Evolutionary conservation across 2,797 vertebrate genomes (phyloP), one percentile per base, ranked within the genome.

Genomic region (Cyprinodon diabolis): DNA sequence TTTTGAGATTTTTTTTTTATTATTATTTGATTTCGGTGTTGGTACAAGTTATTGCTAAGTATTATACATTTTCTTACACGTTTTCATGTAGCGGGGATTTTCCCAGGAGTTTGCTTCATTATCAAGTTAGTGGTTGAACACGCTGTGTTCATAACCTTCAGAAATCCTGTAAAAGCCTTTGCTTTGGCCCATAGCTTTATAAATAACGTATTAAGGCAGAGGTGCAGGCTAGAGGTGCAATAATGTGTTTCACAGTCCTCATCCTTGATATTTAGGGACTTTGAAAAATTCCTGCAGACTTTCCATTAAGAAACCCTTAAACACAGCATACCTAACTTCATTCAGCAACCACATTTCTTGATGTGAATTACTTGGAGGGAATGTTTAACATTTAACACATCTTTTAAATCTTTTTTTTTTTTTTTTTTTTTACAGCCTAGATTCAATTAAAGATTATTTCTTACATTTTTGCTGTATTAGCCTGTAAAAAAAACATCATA

Each of bases 201-300:
- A 72, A 77, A 82, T 76, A 78, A 68, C 63, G 54, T 60, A 78
- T 77, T 17, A 68, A 49, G 30, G 55, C 48, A 13, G 35, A 74
- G 51, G 37, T 71, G 75, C 0, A 1, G 30, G 71, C 15, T 37
- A 57, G 48, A 47, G 21, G 55, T 57, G 60, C 37, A 25, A 51
- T 69, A 1, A 45, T 54, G 30, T 48, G 21, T 71, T 67, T 40
- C 47, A 51, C 30, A 13, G n/a, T 52, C 51, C 23, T 9, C 12
- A 21, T 72, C 67, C 43, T 71, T 72, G 54, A 71, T 49, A 69
- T 45, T 67, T 49, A 14, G 58, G 30, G 0, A 30, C 49, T 58
- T 55, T n/a, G 68, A 75, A 67, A 72, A 13, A 62, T 69, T 51
- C 52, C 54, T 56, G 58, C 40, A 43, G 21, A 45, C 7, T 9